Evolutionary conservation across 2,888 invertebrate species (phyloP).

Genomic region (Drosophila vallismaia): DNA sequence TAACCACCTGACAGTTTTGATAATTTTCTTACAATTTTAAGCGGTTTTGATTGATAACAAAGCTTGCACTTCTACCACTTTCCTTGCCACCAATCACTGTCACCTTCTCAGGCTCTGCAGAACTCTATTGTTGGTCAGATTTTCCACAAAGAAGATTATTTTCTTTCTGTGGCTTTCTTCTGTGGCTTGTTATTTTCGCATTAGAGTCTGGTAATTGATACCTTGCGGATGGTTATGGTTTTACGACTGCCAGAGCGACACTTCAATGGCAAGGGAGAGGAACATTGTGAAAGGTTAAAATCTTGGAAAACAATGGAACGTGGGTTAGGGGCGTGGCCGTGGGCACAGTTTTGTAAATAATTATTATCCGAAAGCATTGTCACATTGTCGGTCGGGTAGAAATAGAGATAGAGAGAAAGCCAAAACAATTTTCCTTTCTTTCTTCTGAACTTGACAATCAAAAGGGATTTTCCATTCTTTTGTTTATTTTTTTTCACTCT

Average conservation of each 20-base stretch:
- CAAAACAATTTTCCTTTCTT: slow-evolving; percentile 44
- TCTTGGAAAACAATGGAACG: slow-evolving; percentile 35
- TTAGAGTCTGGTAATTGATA: slow-evolving; percentile 75
- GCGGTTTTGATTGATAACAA: slow-evolving; percentile 28
- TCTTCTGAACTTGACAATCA: slow-evolving; percentile 73
- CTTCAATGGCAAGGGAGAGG: slow-evolving; percentile 32
- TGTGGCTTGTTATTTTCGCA: slow-evolving; percentile 73
- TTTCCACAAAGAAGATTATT: slow-evolving; percentile 14
- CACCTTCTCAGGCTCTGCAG: neutral
- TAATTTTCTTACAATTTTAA: slow-evolving; percentile 14
- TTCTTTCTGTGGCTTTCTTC: slow-evolving; percentile 44
- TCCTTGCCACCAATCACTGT: slow-evolving; percentile 1
- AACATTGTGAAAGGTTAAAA: neutral
- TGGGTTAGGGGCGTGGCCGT: slow-evolving; percentile 42
- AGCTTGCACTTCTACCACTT: slow-evolving; percentile 8
- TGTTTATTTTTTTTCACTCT: slow-evolving; percentile 25
- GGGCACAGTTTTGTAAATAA: slow-evolving; percentile 62
- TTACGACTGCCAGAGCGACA: slow-evolving; percentile 41
- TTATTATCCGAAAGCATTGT: slow-evolving; percentile 60
- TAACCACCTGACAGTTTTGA: slow-evolving; percentile 15
- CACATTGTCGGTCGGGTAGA: slow-evolving; percentile 47
- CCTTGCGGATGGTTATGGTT: slow-evolving; percentile 53
- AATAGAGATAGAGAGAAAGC: slow-evolving; percentile 2
- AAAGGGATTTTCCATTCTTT: slow-evolving; percentile 68
- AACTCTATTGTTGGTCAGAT: slow-evolving; percentile 21